phyloP scores from a whole-genome alignment of 2,797 vertebrate species.

The Crypturellus tataupa region DNA sequence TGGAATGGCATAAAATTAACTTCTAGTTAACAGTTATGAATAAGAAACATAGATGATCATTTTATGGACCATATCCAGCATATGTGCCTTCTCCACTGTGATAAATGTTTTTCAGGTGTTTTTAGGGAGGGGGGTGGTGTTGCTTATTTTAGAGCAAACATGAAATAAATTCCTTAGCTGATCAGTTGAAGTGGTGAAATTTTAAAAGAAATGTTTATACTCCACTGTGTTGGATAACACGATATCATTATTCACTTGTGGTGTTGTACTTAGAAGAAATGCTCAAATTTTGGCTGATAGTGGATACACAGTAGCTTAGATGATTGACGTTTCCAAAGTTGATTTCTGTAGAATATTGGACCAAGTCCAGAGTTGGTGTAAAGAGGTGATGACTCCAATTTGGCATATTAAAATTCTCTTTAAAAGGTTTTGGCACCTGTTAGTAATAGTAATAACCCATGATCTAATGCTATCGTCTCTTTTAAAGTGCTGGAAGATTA shows the following conservation, averaged over 20 bases:
- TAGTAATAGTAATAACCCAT: neutral
- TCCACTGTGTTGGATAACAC: neutral
- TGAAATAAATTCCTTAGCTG: neutral
- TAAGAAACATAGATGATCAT: conserved; percentile 1
- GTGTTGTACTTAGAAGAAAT: neutral
- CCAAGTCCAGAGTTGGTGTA: neutral
- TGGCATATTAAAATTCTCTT: neutral
- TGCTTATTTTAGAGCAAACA: neutral
- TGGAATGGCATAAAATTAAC: conserved; percentile 18
- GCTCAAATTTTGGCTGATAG: neutral
- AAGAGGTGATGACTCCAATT: neutral
- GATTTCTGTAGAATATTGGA: neutral
- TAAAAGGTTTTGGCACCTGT: neutral
- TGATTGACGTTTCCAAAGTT: neutral
- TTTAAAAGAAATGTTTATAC: neutral
- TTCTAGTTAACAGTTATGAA: conserved; percentile 53
- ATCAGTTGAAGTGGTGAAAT: neutral
- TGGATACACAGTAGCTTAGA: neutral
- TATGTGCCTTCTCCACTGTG: too few species aligned
- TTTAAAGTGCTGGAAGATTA: neutral
- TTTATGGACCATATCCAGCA: conserved; percentile 10
- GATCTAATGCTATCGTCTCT: neutral
- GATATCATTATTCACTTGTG: neutral
- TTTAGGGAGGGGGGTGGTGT: too few species aligned
- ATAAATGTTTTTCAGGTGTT: neutral